These are phyloP conservation scores for Alosa sapidissima DNA, from an alignment of 2,797 vertebrate genomes.

Conservation along the genomic window DNA sequence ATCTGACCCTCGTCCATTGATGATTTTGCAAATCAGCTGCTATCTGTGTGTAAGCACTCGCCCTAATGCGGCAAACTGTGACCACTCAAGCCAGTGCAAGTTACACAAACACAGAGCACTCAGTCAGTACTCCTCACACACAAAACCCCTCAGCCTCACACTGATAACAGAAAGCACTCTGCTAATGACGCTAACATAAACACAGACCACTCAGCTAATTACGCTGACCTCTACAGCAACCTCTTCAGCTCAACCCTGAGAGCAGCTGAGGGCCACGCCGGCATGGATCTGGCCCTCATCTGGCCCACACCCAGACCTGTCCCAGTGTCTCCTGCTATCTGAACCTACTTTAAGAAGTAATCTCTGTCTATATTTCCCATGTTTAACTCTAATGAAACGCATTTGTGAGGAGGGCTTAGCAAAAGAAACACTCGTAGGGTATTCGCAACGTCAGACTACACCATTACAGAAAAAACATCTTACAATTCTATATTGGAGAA, in stretches of 20 bases:
- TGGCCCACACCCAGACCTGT: background rate
- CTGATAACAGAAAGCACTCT: slow-evolving; percentile 17
- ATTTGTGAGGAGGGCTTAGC: background rate
- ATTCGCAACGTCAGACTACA: too few species aligned
- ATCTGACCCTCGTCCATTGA: background rate
- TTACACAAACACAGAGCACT: slow-evolving; percentile 10
- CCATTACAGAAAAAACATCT: too few species aligned
- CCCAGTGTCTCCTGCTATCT: background rate
- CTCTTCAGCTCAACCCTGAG: background rate
- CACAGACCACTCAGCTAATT: slow-evolving; percentile 22
- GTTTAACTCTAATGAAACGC: background rate
- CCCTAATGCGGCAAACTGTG: background rate
- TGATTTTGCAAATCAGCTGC: background rate
- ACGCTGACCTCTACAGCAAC: slow-evolving; percentile 5
- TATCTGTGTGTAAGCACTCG: slow-evolving; percentile 1
- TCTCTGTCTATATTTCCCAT: background rate
- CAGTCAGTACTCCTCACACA: background rate
- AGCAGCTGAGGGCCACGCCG: background rate
- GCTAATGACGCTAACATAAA: slow-evolving; percentile 21
- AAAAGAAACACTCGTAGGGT: too few species aligned
- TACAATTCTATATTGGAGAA: too few species aligned
- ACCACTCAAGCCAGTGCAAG: slow-evolving; percentile 25
- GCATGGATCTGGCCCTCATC: background rate
- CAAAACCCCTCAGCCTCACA: background rate
- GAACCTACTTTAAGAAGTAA: background rate